phyloP scores from a whole-genome alignment of 2,113 vertebrate species.

The Zosterops borbonicus region DNA sequence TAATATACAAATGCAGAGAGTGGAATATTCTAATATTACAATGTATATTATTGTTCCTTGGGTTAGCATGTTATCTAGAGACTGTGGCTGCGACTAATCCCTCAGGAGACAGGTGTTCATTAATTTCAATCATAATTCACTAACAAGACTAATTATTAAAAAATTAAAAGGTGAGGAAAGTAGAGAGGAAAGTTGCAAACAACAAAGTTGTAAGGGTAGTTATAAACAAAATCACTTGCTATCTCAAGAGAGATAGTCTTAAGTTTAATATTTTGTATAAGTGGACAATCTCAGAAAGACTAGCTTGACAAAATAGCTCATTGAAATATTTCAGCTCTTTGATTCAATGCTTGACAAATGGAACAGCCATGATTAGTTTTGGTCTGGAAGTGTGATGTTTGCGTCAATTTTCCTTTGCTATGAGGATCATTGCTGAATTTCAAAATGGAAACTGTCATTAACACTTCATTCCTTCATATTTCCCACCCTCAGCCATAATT shows the following conservation, averaged over 20 bases:
- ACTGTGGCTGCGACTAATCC: not conserved
- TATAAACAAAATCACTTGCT: conserved; percentile 5
- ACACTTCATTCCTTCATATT: conserved; percentile 3
- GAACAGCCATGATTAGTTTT: conserved; percentile 26
- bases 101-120: not conserved
- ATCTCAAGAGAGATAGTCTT: not conserved
- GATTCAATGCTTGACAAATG: conserved; percentile 51
- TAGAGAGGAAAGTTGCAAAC: not conserved
- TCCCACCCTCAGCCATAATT: not conserved
- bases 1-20: not conserved
- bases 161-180: not conserved
- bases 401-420: conserved; percentile 37
- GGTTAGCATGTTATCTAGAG: not conserved
- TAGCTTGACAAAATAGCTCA: conserved; percentile 21
- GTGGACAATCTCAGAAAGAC: conserved; percentile 46
- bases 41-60: not conserved
- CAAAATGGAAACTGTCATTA: not conserved
- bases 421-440: not conserved
- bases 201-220: not conserved
- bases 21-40: not conserved
- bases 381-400: conserved; percentile 27
- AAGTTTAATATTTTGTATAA: conserved; percentile 58
- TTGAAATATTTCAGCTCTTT: conserved; percentile 52
- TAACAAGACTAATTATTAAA: not conserved
- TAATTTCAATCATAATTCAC: not conserved